A percentile compares a stretch with the other conserved stretches of the same genome.
Evolutionary conservation across 1,140 invertebrate genomes (phyloP).

Genomic region (Macrocentrus cingulum): DNA sequence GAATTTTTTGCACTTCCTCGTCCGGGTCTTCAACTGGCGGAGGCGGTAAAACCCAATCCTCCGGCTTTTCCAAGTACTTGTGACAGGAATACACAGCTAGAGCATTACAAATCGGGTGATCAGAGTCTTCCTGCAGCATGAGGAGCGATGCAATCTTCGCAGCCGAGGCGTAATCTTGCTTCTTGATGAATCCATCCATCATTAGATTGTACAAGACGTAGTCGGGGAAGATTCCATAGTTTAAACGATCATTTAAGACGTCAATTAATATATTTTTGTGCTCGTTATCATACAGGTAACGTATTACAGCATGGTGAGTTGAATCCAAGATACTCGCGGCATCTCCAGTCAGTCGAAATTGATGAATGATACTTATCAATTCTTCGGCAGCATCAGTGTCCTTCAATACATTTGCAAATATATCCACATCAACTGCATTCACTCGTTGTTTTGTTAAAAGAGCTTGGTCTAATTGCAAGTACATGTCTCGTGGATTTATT

Average conservation of each 20-base stretch:
- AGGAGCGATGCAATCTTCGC: conserved; percentile 75
- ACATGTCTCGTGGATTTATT: conserved; percentile 66
- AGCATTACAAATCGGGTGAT: conserved; percentile 69
- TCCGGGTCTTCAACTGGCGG: conserved; percentile 47
- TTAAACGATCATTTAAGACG: conserved; percentile 77
- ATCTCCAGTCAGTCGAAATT: conserved; percentile 70
- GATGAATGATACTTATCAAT: conserved; percentile 68
- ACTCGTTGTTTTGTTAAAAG: conserved; percentile 59
- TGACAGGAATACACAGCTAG: conserved; percentile 76
- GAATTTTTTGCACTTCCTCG: conserved; percentile 72
- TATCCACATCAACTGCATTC: conserved; percentile 73
- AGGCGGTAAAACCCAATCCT: conserved; percentile 58
- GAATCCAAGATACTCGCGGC: conserved; percentile 73
- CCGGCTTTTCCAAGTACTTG: conserved; percentile 68
- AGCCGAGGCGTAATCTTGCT: conserved; percentile 70
- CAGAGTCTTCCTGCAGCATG: conserved; percentile 88
- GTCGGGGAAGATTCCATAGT: conserved; percentile 90
- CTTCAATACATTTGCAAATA: conserved; percentile 68
- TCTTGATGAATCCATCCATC: conserved; percentile 78
- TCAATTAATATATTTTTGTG: conserved; percentile 66
- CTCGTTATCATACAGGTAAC: conserved; percentile 66
- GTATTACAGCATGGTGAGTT: conserved; percentile 77
- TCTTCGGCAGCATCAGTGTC: conserved; percentile 63
- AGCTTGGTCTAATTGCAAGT: conserved; percentile 65
- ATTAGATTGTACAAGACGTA: conserved; percentile 75